Base-by-base conservation (phyloP, 2,888 invertebrate species). In the Pterostichus niger region DNA sequence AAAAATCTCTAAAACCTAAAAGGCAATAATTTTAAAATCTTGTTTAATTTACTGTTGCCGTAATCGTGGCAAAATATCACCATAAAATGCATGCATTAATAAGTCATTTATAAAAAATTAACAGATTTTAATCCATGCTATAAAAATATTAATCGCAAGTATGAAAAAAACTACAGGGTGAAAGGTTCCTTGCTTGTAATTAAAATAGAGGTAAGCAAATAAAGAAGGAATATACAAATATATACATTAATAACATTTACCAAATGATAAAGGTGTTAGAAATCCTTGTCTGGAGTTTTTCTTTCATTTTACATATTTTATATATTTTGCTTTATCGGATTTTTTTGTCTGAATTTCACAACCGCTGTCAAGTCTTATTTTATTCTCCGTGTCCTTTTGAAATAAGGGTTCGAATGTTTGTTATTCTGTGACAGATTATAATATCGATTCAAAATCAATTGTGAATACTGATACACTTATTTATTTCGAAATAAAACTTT, bases 21-120 rank as follows among this genome's bases (percentile, higher is more conserved):
- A 75, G 52, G 52, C 44, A 71, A 71, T 71, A 71, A 44, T 64
- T 64, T 64, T 13, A 35, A 64, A 64, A 64, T 64, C 64, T 35
- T 33, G 33, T 64, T 35, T 64, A 64, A 64, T 64, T 64, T 31
- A 35, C 64, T 13, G 35, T 64, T 35, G 31, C n/a, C n/a, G 9
- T 35, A 64, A 64, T 64, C 64, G n/a, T n/a, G 13, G 13, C 35
- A 64, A 59, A 64, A 64, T 64, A 64, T 33, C 17, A 1, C 11
- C 31, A 59, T 59, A 59, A 59, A 40, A 31, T 59, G 24, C 11
- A 40, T 59, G 31, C 31, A 24, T 59, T 59, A 59, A 59, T 24
- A 59, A 59, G 24, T 59, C 10, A 31, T 59, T 59, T 31, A 31
- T 1, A 24, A 24, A 24, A 24, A 2, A 24, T 24, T 24, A 24